These are phyloP conservation scores for Machimus rusticus DNA, from an alignment of 2,888 invertebrate genomes.

Conservation along the genomic window DNA sequence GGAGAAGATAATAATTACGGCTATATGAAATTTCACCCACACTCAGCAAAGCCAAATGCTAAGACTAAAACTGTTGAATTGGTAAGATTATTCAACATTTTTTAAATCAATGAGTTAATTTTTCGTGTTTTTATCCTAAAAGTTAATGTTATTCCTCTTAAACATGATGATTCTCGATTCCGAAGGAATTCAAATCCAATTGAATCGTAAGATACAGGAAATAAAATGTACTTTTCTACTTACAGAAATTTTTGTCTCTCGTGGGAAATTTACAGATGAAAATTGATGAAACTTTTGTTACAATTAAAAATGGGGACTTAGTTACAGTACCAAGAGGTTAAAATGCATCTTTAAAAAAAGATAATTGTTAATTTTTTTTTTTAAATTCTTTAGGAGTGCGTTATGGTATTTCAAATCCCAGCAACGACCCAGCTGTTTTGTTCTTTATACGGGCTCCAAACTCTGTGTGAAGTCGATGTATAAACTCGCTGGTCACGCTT, in stretches of 20 bases:
- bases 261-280: not conserved
- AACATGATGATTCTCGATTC: too few species aligned
- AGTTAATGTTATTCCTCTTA: too few species aligned
- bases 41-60: not conserved
- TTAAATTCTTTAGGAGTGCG: not conserved
- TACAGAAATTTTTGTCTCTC: conserved; percentile 35
- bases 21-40: conserved; percentile 37
- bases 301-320: conserved; percentile 34
- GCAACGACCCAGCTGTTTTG: not conserved
- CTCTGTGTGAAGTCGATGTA: not conserved
- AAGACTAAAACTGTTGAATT: conserved; percentile 19
- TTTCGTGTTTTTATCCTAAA: too few species aligned
- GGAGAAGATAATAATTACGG: conserved; percentile 5
- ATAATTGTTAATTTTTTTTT: not conserved
- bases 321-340: conserved; percentile 36
- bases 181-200: too few species aligned
- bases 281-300: not conserved
- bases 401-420: not conserved
- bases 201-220: too few species aligned
- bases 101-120: not conserved
- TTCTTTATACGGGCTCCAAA: not conserved
- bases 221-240: not conserved
- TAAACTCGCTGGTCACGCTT: not conserved
- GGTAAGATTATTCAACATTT: conserved; percentile 23
- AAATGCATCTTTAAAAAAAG: not conserved